Evolutionary conservation across 2,888 invertebrate genomes (phyloP), one percentile per base, ranked within the genome.

Genomic region (Muschampia plurimacula): DNA sequence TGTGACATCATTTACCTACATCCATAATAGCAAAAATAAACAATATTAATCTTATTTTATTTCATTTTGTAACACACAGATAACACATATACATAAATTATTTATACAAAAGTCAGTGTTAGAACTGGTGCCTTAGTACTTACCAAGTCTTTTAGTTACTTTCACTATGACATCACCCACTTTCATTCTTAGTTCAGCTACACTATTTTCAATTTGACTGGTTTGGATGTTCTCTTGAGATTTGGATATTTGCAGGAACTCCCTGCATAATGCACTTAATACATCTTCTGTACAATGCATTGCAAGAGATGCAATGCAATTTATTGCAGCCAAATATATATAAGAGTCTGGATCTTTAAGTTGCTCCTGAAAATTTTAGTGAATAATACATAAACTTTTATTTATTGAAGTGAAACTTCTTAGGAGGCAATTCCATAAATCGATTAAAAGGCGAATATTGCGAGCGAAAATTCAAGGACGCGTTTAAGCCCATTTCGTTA

Each of bases 131-230:
- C 12, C 57, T 36, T n/a, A 57, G 1, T 28, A 44, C 93, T 89
- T 89, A 97, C 97, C 97, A 80, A 98, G 92, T 79, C 88, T 89
- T 86, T 95, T 96, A 0, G 96, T 96, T 39, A 96, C 95, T 90
- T 96, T 96, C 0, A 98, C 96, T 67, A 98, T 91, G 74, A 96
- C 95, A 91, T 98, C 98, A 9, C 98, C 98, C 74, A 98, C 90
- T 93, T 98, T 98, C 91, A 97, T 95, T 79, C 96, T 94, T 49
- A 96, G 87, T 86, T 96, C 96, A 13, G 95, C 84, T 36, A 87
- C 83, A 79, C 95, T 92, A 67, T 94, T 93, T 52, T 90, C 89
- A 60, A 81, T 82, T 9, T 88, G 84, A 74, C 84, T 89, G 69
- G 86, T 83, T 73, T 83, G 79, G 63, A 84, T 71, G 75, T 82